Base-by-base conservation (phyloP, 2,113 vertebrate genomes). In the Gymnogyps californianus region DNA sequence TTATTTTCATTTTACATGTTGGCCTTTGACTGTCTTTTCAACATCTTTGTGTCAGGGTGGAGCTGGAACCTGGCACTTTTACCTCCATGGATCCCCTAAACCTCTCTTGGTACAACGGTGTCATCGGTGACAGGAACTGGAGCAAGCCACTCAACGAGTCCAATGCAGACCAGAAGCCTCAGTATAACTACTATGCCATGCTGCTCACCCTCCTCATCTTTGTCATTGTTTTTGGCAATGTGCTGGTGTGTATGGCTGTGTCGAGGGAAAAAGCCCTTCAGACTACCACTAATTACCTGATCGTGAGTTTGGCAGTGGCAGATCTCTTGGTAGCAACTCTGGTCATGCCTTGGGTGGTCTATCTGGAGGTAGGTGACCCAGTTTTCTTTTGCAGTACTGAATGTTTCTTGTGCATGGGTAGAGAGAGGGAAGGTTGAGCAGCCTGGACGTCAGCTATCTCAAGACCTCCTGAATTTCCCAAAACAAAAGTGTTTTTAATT, bases 231-330 rank as follows among this genome's bases (percentile, higher is more conserved):
- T 99, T 99, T 0, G 99, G 99, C 97, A 99, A 99, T 3, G 99
- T 99, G 84, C 98, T 99, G 97, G 99, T 99, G 90, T 99, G 99
- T 96, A 99, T 99, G 94, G 99, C 99, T 0, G 99, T 99, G 82
- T 99, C 99, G 75, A 97, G 99, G 14, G 99, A 99, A 97, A 99
- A 99, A 89, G 98, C 99, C 44, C 98, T 99, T 85, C 99, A 99
- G 98, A 99, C 99, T 61, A 99, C 99, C 94, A 99, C 99, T 94
- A 99, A 99, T 98, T 99, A 99, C 98, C 97, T 99, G 98, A 99
- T 99, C 2, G 99, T 99, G 95, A 99, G 99, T 97, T 96, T 99
- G 64, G 99, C 99, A 0, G 99, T 99, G 47, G 99, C 99, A 0
- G 99, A 99, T 96, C 99, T 99, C 64, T 98, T 99, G 34, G 98